Percentiles rank a stretch among this genome's conserved stretches.
Conservation (phyloP, 2,797 vertebrate genomes). For the Chloroceryle inda region DNA sequence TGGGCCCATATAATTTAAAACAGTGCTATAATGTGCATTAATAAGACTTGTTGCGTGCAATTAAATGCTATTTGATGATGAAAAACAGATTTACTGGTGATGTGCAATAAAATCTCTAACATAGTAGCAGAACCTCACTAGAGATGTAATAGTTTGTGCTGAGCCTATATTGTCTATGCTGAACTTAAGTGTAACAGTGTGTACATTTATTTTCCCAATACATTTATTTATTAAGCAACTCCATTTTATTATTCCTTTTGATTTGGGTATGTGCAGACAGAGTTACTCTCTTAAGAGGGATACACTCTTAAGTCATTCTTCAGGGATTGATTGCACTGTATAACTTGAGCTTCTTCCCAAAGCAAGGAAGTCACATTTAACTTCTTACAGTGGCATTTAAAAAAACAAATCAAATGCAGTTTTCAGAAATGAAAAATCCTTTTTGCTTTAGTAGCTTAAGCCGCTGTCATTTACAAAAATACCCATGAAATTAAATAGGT, state of each 20-base stretch:
- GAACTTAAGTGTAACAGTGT: neutral
- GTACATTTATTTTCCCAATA: neutral
- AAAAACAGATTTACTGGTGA: neutral
- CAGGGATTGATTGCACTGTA: neutral
- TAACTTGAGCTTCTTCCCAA: constrained; percentile 2
- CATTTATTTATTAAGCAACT: neutral
- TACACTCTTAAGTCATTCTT: neutral
- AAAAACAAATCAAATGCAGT: neutral
- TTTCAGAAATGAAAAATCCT: neutral
- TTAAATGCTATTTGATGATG: constrained; percentile 8
- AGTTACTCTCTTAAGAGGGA: neutral
- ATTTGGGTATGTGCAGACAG: neutral
- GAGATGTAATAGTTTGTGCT: neutral
- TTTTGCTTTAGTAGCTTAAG: neutral
- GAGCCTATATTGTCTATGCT: neutral
- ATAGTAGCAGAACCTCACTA: neutral
- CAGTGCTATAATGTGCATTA: neutral
- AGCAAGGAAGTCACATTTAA: constrained; percentile 5
- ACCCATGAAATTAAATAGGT: neutral
- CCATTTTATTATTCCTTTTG: constrained; percentile 13
- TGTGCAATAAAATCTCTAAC: neutral
- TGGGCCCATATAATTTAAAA: constrained; percentile 3
- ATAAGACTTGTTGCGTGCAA: neutral
- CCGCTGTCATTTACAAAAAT: neutral
- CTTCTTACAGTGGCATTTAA: neutral